These are phyloP conservation scores for Micronycteris hirsuta DNA, from an alignment of 2,113 vertebrate genomes.

Conservation along the genomic window DNA sequence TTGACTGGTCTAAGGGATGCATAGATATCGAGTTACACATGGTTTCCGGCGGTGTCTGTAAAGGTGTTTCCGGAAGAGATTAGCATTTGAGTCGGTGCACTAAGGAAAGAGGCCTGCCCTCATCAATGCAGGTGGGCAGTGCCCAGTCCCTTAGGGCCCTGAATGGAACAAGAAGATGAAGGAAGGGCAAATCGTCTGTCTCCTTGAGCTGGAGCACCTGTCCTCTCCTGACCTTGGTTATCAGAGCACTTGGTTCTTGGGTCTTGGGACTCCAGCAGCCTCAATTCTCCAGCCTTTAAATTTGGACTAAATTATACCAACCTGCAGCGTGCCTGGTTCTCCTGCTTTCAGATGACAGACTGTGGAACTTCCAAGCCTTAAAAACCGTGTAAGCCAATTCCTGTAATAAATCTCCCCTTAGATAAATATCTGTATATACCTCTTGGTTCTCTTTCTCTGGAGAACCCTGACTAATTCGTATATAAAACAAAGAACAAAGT, in stretches of 20 bases:
- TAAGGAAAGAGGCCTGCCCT: not conserved
- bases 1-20: not conserved
- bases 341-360: not conserved
- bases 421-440: not conserved
- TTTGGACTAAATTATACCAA: not conserved
- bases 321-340: not conserved
- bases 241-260: not conserved
- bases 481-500: not conserved
- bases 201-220: not conserved
- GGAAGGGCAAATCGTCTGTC: not conserved
- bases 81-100: not conserved
- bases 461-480: not conserved
- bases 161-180: not conserved
- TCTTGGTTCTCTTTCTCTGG: not conserved
- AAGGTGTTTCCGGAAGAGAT: not conserved
- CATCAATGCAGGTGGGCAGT: not conserved
- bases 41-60: not conserved
- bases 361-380: not conserved
- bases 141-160: not conserved
- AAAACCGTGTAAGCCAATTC: not conserved
- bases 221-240: not conserved
- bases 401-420: not conserved
- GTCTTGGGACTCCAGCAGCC: not conserved
- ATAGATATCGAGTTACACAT: not conserved
- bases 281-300: not conserved